These are phyloP conservation scores for Turdus rufiventris DNA, from an alignment of 2,113 vertebrate species.

Conservation along the genomic window DNA sequence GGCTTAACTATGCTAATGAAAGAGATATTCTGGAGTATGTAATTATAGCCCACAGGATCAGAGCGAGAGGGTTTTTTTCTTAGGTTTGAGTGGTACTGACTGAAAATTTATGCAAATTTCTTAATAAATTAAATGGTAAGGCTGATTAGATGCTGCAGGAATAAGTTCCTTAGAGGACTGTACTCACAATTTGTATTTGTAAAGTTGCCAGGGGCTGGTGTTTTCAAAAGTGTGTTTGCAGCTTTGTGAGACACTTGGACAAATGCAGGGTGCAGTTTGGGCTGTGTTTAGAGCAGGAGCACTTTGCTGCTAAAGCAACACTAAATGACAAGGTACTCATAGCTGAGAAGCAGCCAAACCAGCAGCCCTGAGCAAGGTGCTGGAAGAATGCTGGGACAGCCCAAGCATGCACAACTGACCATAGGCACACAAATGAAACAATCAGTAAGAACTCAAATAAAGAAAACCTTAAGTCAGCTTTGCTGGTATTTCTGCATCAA, in stretches of 20 bases:
- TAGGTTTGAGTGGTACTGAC: not conserved
- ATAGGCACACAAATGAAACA: not conserved
- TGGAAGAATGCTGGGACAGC: not conserved
- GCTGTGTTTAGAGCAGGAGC: not conserved
- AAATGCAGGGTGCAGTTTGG: not conserved
- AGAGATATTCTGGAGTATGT: not conserved
- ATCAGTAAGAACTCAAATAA: not conserved
- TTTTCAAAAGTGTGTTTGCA: not conserved
- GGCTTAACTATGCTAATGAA: not conserved
- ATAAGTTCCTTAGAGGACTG: not conserved
- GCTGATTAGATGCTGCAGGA: not conserved
- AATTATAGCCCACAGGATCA: not conserved
- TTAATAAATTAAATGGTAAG: not conserved
- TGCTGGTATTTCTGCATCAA: not conserved
- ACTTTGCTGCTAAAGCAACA: not conserved
- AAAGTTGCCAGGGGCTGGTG: not conserved
- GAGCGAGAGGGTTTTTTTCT: not conserved
- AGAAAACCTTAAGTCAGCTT: not conserved
- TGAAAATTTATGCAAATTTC: not conserved
- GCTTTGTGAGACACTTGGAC: not conserved
- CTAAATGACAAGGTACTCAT: not conserved
- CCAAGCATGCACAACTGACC: fast-evolving
- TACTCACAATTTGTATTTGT: not conserved
- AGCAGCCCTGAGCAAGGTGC: not conserved
- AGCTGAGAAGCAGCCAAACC: not conserved